These are phyloP conservation scores for Clivina fossor DNA, from an alignment of 2,888 invertebrate species.

Conservation along the genomic window DNA sequence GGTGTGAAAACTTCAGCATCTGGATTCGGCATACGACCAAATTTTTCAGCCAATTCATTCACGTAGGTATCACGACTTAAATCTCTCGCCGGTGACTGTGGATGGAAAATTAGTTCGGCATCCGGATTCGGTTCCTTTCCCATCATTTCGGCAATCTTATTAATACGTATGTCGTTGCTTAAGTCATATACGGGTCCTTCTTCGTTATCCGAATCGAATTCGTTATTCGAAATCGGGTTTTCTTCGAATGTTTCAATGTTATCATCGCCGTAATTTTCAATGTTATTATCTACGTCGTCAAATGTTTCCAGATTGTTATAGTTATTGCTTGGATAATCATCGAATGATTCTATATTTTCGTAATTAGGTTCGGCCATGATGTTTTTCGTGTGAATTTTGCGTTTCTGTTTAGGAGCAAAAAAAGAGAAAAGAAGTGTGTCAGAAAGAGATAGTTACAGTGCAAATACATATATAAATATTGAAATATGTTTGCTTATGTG, in stretches of 20 bases:
- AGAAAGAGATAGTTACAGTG: constrained; percentile 18
- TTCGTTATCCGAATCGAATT: constrained; percentile 11
- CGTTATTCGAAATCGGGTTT: constrained; percentile 24
- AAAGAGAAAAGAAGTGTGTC: constrained; percentile 24
- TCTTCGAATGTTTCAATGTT: constrained; percentile 48
- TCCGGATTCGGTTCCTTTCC: constrained; percentile 10
- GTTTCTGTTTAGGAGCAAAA: constrained; percentile 20
- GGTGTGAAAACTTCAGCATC: constrained; percentile 32
- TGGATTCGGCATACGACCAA: constrained; percentile 26
- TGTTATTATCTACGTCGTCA: constrained; percentile 8
- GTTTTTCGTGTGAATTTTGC: constrained; percentile 12
- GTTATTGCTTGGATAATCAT: constrained; percentile 9
- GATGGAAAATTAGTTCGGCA: constrained; percentile 7
- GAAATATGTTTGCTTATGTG: too few species aligned
- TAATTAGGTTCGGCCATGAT: neutral
- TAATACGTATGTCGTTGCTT: constrained; percentile 10
- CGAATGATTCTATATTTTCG: neutral
- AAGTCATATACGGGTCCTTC: constrained; percentile 10
- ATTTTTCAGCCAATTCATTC: constrained; percentile 44
- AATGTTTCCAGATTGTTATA: constrained; percentile 16
- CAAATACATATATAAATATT: too few species aligned
- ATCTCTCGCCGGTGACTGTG: constrained; percentile 40
- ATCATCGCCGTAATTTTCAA: constrained; percentile 1
- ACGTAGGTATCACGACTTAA: constrained; percentile 46
- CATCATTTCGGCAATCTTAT: constrained; percentile 6